These are phyloP conservation scores for Dallia pectoralis DNA, from an alignment of 2,797 vertebrate genomes.

Conservation along the genomic window DNA sequence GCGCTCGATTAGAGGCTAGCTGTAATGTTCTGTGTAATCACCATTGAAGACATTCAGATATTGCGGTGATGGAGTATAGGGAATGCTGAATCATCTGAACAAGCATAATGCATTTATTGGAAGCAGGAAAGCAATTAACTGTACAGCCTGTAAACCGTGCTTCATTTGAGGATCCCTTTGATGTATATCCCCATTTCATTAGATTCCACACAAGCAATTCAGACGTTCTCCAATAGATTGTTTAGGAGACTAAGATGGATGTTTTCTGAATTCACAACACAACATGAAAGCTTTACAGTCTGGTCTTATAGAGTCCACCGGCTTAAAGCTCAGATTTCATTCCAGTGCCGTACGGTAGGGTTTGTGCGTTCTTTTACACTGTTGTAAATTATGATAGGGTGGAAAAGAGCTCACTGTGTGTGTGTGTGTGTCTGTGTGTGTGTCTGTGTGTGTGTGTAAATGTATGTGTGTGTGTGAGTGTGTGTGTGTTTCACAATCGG, in stretches of 20 bases:
- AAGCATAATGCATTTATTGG: conserved; percentile 20
- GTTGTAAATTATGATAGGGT: conserved; percentile 48
- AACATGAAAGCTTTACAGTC: conserved; percentile 58
- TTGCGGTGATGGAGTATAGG: conserved; percentile 20
- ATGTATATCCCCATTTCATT: conserved; percentile 52
- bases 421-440: not conserved
- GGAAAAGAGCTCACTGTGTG: conserved; percentile 27
- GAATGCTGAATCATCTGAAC: not conserved
- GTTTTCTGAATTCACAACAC: conserved; percentile 40
- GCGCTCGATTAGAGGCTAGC: conserved; percentile 42
- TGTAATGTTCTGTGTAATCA: conserved; percentile 39
- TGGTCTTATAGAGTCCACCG: conserved; percentile 48
- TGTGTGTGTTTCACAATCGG: conserved; percentile 26
- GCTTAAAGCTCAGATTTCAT: conserved; percentile 52
- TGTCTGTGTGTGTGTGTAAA: conserved; percentile 15
- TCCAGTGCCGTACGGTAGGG: conserved; percentile 49
- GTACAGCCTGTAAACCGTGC: conserved; percentile 27
- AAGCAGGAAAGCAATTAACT: conserved; percentile 14
- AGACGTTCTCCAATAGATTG: conserved; percentile 31
- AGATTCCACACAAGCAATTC: conserved; percentile 42
- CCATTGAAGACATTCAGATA: not conserved
- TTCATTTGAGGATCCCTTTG: conserved; percentile 40
- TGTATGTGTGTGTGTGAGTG: conserved; percentile 9
- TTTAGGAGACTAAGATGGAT: conserved; percentile 52
- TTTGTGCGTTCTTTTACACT: conserved; percentile 14